These are phyloP conservation scores for Cataglyphis cursor DNA, from an alignment of 2,888 invertebrate genomes.

Conservation along the genomic window DNA sequence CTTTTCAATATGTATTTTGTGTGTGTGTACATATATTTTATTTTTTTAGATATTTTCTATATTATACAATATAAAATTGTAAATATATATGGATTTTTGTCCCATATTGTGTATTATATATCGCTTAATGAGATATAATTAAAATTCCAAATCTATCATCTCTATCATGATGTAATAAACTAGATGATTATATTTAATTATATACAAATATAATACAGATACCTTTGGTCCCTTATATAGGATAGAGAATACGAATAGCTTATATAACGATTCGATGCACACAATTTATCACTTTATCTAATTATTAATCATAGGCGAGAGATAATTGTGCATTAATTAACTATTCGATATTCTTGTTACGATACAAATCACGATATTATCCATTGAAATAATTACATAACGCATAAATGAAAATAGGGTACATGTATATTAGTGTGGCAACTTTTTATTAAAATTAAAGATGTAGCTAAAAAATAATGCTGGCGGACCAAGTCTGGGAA, in stretches of 20 bases:
- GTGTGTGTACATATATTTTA: not conserved
- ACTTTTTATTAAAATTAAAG: slow-evolving; percentile 6
- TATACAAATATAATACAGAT: slow-evolving; percentile 34
- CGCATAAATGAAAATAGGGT: not conserved
- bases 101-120: not conserved
- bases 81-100: not conserved
- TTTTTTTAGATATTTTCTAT: not conserved
- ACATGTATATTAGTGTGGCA: not conserved
- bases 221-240: slow-evolving; percentile 4
- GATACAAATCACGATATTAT: slow-evolving; percentile 17
- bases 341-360: slow-evolving; percentile 22
- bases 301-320: slow-evolving; percentile 45
- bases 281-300: slow-evolving; percentile 52
- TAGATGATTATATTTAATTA: slow-evolving; percentile 39
- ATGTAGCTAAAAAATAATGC: not conserved
- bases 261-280: slow-evolving; percentile 47
- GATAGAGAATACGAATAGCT: not conserved
- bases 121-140: not conserved
- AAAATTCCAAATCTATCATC: not conserved
- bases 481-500: not conserved
- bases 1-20: not conserved
- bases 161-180: not conserved
- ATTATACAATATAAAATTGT: not conserved
- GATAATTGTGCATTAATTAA: slow-evolving; percentile 43
- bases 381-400: slow-evolving; percentile 12